Base-by-base conservation (phyloP, 2,797 vertebrate species). In the Heliangelus exortis region DNA sequence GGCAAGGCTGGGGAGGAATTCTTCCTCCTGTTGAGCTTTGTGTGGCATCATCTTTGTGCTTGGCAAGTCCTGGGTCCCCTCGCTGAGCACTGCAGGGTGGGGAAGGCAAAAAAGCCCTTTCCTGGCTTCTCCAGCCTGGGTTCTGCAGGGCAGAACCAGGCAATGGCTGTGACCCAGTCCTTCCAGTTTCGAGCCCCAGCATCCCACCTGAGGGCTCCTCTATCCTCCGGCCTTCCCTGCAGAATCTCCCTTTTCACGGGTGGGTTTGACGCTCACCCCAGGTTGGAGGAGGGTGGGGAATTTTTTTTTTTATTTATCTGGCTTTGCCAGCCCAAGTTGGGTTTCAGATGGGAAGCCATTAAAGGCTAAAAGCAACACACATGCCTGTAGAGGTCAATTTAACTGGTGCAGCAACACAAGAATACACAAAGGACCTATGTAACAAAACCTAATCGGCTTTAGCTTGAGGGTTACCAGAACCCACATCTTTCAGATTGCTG, bases 391-490 rank as follows among this genome's bases (percentile, higher is more conserved):
- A 97, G 96, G 96, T 97, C 96, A 97, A 96, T 97, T 97, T 97
- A 97, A 93, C 92, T 86, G 95, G 95, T 96, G 74, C 89, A 95
- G 92, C 72, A 76, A 84, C 68, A 69, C 88, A 92, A 97, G 97
- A 97, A 95, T 97, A 95, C 97, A 97, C 96, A 96, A 97, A 97
- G 95, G 96, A 96, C 62, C 94, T 48, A 65, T 92, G 96, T 93
- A 96, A 94, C 95, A 90, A 86, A 97, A 96, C 89, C 94, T 97
- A 96, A 97, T 94, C 87, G 89, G 93, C 97, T 97, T 97, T 97
- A 66, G 79, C 90, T 97, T 94, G 96, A 97, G 94, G 97, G 96
- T 95, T 96, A 94, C 95, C 96, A 96, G 95, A 95, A 96, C 93
- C 92, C 95, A 59, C 93, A 96, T 96, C 96, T 94, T 90, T 93